phyloP scores from a whole-genome alignment of 2,888 invertebrate genomes.

The Hesperia comma region DNA sequence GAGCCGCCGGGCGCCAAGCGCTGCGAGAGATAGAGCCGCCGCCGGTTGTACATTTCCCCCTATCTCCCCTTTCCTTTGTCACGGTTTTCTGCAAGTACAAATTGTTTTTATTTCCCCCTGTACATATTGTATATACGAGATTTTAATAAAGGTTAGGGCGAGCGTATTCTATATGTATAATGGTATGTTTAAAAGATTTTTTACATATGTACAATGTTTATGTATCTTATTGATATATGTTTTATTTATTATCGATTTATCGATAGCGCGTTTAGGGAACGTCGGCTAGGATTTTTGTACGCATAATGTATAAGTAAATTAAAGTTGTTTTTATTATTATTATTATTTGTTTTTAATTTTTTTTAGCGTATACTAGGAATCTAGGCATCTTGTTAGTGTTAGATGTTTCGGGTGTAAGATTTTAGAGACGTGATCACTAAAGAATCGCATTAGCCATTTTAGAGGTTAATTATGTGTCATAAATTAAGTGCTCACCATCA shows the following conservation, averaged over 20 bases:
- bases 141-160: constrained; percentile 67
- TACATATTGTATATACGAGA: constrained; percentile 83
- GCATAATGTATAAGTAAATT: constrained; percentile 82
- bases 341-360: constrained; percentile 59
- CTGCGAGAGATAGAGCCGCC: constrained; percentile 67
- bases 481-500: constrained; percentile 52
- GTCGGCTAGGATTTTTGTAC: constrained; percentile 77
- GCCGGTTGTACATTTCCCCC: constrained; percentile 66
- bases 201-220: constrained; percentile 78
- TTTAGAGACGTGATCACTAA: constrained; percentile 55
- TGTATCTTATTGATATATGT: constrained; percentile 73
- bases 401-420: constrained; percentile 60
- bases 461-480: constrained; percentile 67
- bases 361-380: constrained; percentile 62
- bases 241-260: constrained; percentile 75
- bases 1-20: constrained; percentile 61
- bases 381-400: constrained; percentile 65
- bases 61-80: constrained; percentile 66
- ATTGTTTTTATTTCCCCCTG: constrained; percentile 83
- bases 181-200: constrained; percentile 63
- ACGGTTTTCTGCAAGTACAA: constrained; percentile 84
- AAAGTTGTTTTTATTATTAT: constrained; percentile 80
- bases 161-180: constrained; percentile 70
- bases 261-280: constrained; percentile 65
- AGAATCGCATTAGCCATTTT: constrained; percentile 64